Evolutionary conservation across 2,797 vertebrate species (phyloP), one percentile per base, ranked within the genome.

Genomic region (Eremophila alpestris): DNA sequence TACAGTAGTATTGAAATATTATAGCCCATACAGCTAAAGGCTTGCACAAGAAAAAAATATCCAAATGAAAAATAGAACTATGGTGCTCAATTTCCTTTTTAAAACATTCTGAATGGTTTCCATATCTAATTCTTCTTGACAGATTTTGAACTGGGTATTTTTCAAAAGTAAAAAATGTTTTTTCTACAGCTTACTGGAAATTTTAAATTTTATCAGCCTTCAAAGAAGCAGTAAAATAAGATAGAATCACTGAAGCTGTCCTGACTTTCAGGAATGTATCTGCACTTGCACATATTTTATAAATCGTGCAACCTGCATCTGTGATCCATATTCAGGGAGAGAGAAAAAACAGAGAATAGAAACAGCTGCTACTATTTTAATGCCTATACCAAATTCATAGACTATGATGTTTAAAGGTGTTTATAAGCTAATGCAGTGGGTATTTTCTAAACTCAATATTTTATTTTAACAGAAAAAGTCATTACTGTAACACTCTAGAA

Each of bases 91-190:
- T 55, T 85, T 87, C 10, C 17, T 56, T 89, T 89, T 48, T 46
- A 3, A 78, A 89, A 68, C 23, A 3, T 38, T 91, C 38, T 56
- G 6, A 56, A 79, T 45, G 5, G 30, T 82, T 83, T 82, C 32
- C 22, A 15, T 36, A 46, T 12, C 16, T 51, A 69, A 26, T 43
- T 77, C 18, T 74, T 85, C 41, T 80, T 49, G 59, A 80, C 21
- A 54, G 15, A 65, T 63, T 90, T 92, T 77, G 43, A 77, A 83
- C 63, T 63, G 51, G 15, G 9, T 36, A 48, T 83, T 92, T 88
- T 83, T 54, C 65, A 78, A 45, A 2, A 51, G n/a, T 59, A 88
- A 91, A 85, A 76, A 58, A 7, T 32, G 5, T 45, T 88, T 69
- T 77, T 64, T 43, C 36, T 59, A 55, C 20, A 67, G 21, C 13